These are phyloP conservation scores for Varecia variegata DNA, from an alignment of 2,797 vertebrate species.

Conservation along the genomic window DNA sequence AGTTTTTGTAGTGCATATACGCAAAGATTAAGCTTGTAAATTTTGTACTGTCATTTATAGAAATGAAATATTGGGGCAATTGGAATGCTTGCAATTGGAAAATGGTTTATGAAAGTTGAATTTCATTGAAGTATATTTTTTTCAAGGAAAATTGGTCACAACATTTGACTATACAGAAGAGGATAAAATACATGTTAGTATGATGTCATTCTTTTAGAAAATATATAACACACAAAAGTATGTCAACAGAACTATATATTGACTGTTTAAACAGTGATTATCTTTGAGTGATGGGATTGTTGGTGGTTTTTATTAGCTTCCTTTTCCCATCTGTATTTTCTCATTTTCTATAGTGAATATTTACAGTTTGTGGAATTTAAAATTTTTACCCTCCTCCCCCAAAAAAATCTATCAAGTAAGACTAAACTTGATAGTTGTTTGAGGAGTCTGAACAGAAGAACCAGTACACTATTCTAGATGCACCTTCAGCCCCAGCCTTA, in stretches of 20 bases:
- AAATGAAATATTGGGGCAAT: neutral
- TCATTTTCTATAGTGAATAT: constrained; percentile 17
- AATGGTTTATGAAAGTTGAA: neutral
- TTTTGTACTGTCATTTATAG: neutral
- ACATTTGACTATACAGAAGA: neutral
- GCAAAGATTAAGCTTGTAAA: neutral
- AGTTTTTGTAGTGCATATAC: constrained; percentile 12
- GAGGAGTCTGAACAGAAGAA: neutral
- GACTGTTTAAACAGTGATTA: neutral
- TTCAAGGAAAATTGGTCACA: neutral
- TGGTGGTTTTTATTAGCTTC: constrained; percentile 1
- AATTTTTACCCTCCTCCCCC: neutral
- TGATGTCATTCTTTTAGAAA: constrained; percentile 20
- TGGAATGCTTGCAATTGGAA: neutral
- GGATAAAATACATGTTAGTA: neutral
- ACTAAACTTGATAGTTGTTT: neutral
- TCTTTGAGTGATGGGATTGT: neutral
- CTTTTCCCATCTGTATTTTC: neutral
- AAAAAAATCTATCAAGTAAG: neutral
- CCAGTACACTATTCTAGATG: neutral
- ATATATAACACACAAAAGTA: neutral
- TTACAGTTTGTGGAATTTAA: constrained; percentile 46
- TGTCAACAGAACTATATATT: neutral
- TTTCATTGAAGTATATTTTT: neutral
- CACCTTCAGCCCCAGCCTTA: neutral